Evolutionary conservation across 2,888 invertebrate species (phyloP).

Genomic region (Heliconius charithonia): DNA sequence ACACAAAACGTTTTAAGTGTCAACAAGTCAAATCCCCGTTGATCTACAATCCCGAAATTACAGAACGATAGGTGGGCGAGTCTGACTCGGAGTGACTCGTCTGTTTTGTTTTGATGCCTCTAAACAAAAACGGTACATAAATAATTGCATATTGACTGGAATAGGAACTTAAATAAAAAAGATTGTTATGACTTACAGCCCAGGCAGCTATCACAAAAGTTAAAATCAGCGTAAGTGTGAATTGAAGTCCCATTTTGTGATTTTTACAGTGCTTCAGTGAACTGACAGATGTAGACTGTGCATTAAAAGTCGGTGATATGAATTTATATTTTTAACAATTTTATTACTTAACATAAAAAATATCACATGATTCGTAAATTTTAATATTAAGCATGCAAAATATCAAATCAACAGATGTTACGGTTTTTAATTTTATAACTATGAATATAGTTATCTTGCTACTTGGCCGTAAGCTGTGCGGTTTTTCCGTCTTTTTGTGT

Average conservation of each 20-base stretch:
- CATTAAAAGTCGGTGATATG: background rate
- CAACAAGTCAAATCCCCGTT: too few relatives aligned
- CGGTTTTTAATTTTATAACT: background rate
- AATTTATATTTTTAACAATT: background rate
- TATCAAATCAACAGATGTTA: background rate
- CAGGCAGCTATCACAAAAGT: background rate
- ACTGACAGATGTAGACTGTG: background rate
- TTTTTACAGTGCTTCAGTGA: background rate
- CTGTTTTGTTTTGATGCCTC: too few relatives aligned
- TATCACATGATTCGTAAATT: background rate
- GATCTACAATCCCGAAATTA: too few relatives aligned
- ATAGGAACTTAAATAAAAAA: background rate
- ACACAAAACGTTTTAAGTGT: too few relatives aligned
- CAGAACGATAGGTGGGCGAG: too few relatives aligned
- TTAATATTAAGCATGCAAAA: background rate
- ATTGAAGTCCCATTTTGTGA: background rate
- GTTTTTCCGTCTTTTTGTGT: too few relatives aligned
- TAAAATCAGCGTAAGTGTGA: background rate
- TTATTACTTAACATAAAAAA: background rate
- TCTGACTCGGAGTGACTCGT: too few relatives aligned
- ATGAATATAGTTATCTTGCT: too few relatives aligned
- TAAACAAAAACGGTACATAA: too few relatives aligned
- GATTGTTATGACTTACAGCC: background rate
- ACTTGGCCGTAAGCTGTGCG: too few relatives aligned
- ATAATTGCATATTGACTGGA: background rate